phyloP scores from a whole-genome alignment of 2,113 vertebrate species.

The Nematolebias whitei region DNA sequence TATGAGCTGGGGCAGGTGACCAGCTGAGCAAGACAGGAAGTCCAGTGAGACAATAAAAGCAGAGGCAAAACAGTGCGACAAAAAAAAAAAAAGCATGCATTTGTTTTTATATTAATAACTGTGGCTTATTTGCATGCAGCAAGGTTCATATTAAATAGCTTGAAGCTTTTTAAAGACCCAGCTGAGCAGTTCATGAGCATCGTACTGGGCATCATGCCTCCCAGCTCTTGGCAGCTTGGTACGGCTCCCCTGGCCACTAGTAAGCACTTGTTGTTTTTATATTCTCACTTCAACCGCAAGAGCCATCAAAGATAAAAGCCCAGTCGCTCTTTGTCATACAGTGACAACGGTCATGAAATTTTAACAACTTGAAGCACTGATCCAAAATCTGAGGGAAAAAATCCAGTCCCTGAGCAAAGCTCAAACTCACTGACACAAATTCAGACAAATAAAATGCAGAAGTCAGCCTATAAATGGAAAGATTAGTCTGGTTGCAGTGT shows the following conservation, averaged over 20 bases:
- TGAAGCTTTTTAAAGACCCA: slow-evolving; percentile 60
- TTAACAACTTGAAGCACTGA: slow-evolving; percentile 53
- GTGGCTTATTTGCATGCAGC: slow-evolving; percentile 35
- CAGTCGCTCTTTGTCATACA: slow-evolving; percentile 64
- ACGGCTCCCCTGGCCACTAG: slow-evolving; percentile 46
- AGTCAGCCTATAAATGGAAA: slow-evolving; percentile 13
- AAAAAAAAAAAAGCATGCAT: slow-evolving; percentile 22
- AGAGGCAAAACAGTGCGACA: slow-evolving; percentile 1
- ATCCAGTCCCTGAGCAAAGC: slow-evolving; percentile 41
- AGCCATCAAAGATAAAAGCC: slow-evolving; percentile 70
- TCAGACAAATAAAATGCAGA: slow-evolving; percentile 31
- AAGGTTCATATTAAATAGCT: slow-evolving; percentile 33
- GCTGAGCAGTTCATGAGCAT: slow-evolving; percentile 55
- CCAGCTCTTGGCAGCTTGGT: slow-evolving; percentile 50
- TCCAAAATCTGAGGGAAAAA: slow-evolving; percentile 18
- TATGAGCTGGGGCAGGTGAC: slow-evolving; percentile 18
- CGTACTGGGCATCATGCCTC: slow-evolving; percentile 56
- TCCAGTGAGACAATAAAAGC: slow-evolving; percentile 19
- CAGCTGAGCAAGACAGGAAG: slow-evolving; percentile 26
- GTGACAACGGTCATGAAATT: slow-evolving; percentile 69
- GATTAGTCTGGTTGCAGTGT: slow-evolving; percentile 6
- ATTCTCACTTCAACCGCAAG: slow-evolving; percentile 60
- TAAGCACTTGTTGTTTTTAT: slow-evolving; percentile 59
- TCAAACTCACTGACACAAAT: slow-evolving; percentile 44
- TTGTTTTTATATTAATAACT: slow-evolving; percentile 29